Conservation (phyloP, 2,888 invertebrate species). For the Bedellia somnulentella region DNA sequence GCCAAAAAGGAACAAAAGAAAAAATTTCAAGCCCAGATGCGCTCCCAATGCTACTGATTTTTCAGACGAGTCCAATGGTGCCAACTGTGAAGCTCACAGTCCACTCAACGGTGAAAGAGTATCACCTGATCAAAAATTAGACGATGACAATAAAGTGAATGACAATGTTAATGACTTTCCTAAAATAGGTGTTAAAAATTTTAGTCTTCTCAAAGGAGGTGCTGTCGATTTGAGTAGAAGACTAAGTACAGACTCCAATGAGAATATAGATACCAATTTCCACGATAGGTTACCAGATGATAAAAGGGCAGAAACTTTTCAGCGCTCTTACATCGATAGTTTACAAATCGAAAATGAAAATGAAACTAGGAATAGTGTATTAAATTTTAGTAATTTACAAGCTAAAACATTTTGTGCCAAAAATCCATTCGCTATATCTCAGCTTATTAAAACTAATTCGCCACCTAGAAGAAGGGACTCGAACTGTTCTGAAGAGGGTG, state of each 20-base stretch:
- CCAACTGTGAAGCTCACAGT: constrained; percentile 27
- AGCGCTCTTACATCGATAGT: constrained; percentile 53
- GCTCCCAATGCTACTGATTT: constrained; percentile 58
- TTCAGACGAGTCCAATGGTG: constrained; percentile 52
- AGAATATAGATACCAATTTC: constrained; percentile 52
- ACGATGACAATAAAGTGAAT: constrained; percentile 23
- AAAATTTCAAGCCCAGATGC: constrained; percentile 78
- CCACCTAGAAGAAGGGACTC: constrained; percentile 56
- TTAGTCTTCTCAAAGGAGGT: constrained; percentile 46
- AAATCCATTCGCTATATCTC: constrained; percentile 60
- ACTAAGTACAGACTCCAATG: constrained; percentile 54
- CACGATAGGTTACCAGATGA: constrained; percentile 45
- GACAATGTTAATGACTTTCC: constrained; percentile 13
- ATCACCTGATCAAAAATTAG: constrained; percentile 24
- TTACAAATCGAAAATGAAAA: constrained; percentile 38
- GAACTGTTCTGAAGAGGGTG: constrained; percentile 41
- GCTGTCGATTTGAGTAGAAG: constrained; percentile 54
- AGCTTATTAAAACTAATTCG: constrained; percentile 55
- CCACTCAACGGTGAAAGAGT: constrained; percentile 42
- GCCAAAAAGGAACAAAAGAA: constrained; percentile 73
- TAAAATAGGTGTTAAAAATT: constrained; percentile 54
- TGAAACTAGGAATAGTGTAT: constrained; percentile 34
- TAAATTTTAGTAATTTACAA: constrained; percentile 52
- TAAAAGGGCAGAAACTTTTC: constrained; percentile 46
- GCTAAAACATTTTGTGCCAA: constrained; percentile 59